Evolutionary conservation across 2,113 vertebrate species (phyloP), one percentile per base, ranked within the genome.

Genomic region (Dascyllus trimaculatus): DNA sequence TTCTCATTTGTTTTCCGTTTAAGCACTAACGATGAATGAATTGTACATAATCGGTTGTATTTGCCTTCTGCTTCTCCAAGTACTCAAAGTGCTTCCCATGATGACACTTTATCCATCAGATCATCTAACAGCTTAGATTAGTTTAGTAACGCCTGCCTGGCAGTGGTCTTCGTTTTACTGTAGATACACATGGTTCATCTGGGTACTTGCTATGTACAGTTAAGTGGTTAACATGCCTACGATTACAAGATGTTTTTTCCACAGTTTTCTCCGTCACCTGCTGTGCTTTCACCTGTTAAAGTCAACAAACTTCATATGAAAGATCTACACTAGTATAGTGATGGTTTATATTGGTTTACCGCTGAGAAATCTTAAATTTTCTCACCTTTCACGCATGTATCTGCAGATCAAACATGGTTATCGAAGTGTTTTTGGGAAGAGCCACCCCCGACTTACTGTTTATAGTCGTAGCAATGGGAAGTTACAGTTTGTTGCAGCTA

Each of bases 401-500:
- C 61, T 63, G 32, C 57, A 58, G 72, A 68, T 58, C 60, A 63
- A 69, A 74, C 21, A 66, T 40, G 21, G 11, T 2, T n/a, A 57
- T 62, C 64, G 53, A 63, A 10, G 48, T 62, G 46, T 58, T 77
- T 73, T 68, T 43, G 46, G 65, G 56, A 62, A 76, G 64, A 21
- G 22, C 60, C 63, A 53, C 68, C 52, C 45, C 32, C 48, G 24
- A 64, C 38, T 68, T 67, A 56, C 35, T 72, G 48, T 77, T 76
- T 29, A 64, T 43, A 26, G 68, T 74, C 32, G 67, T 43, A 57
- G 43, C 53, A 75, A 77, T 59, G 60, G 77, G 58, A 80, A 52
- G 70, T 84, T 74, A 67, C 14, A 11, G 53, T 69, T 29, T 82
- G 67, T 83, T 86, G 85, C 85, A 88, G 83, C 85, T 88, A 81